Conservation (phyloP, 2,113 vertebrate genomes). For the Mastomys natalensis region DNA sequence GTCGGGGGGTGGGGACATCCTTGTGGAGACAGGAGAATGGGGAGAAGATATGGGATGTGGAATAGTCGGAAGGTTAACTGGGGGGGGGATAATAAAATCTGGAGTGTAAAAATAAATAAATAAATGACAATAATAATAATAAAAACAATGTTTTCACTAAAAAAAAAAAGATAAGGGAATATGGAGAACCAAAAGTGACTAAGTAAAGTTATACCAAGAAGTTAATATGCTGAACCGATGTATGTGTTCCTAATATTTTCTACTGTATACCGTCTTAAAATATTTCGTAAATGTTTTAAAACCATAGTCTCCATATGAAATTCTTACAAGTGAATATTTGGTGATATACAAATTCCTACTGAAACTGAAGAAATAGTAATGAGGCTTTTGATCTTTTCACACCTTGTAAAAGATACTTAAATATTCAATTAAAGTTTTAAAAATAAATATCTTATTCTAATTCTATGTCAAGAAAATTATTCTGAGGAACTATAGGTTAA, state of each 20-base stretch:
- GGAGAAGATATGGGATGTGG: no score
- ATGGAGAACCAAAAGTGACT: background rate
- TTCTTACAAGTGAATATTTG: background rate
- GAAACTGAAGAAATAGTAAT: background rate
- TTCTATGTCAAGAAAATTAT: background rate
- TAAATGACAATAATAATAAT: background rate
- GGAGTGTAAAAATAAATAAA: no score
- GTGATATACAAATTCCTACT: background rate
- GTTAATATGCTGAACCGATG: background rate
- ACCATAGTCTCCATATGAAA: background rate
- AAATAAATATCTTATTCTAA: background rate
- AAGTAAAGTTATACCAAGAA: background rate
- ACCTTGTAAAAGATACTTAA: slow-evolving; percentile 30
- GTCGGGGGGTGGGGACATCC: no score
- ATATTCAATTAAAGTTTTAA: background rate
- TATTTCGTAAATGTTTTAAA: background rate
- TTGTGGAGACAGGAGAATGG: no score
- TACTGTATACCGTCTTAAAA: background rate
- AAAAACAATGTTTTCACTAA: background rate
- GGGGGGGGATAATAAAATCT: no score
- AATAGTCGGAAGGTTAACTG: no score
- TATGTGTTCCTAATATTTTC: background rate
- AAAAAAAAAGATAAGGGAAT: background rate
- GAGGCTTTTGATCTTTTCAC: background rate
- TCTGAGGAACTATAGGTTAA: background rate